Evolutionary conservation across 92 coral and sea anemone genomes (phyloP), one percentile per base, ranked within the genome.

Genomic region (Paramuricea clavata): DNA sequence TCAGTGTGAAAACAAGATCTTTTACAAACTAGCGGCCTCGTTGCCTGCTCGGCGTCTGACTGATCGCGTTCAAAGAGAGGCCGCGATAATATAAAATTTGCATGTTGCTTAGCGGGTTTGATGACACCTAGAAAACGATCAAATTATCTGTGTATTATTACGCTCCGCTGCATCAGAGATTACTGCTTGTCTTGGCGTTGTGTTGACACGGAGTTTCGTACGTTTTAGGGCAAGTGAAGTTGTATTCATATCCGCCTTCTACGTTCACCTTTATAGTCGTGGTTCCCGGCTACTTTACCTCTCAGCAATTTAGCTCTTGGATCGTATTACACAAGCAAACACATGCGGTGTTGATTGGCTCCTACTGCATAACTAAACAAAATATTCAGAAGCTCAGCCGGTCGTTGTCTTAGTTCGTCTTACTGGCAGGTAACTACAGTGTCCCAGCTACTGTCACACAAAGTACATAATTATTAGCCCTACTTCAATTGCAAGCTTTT

Each of bases 321-420:
- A 60, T 76, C 39, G 82, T 52, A 76, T 76, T 76, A 49, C 68
- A 76, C 10, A 54, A 54, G 41, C 49, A 44, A 43, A 52, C 36
- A 74, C 60, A 41, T 16, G 21, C 39, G 42, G 82, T 54, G 82
- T 76, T 76, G 82, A 76, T 76, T 76, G 82, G 82, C 68, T 36
- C 68, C 22, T 28, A 60, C 30, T 28, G 25, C 28, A 76, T 76
- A 76, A 12, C 47, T 49, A 76, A 76, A 76, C 68, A 76, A 76
- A 76, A 76, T 25, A 76, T 49, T 76, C 68, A 73, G 25, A 31
- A 49, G 43, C 72, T 65, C 25, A 62, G 70, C 36, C 39, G 34
- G 70, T 62, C 36, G 70, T 62, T 35, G 39, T 30, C 17, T 30
- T 65, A 65, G 39, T 28, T 62, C 70, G 39, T 30, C 17, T 30